phyloP scores from a whole-genome alignment of 1,140 invertebrate genomes.

The Hormaphis cornu region DNA sequence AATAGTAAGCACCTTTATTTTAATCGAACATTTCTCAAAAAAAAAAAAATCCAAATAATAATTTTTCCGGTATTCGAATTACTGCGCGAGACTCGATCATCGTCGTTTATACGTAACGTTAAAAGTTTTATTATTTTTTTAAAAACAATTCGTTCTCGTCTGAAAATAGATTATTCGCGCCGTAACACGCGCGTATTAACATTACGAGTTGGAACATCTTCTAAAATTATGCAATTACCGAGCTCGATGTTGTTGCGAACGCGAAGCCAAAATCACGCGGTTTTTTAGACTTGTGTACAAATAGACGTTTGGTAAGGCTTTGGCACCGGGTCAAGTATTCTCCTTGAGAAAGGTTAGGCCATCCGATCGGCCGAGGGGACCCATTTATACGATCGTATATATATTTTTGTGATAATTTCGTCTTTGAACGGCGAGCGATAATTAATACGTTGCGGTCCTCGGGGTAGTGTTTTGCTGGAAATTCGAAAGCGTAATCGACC shows the following conservation, averaged over 20 bases:
- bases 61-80: too few relatives aligned
- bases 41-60: too few relatives aligned
- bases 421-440: not conserved
- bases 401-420: too few relatives aligned
- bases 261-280: conserved; percentile 3
- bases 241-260: not conserved
- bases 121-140: too few relatives aligned
- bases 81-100: too few relatives aligned
- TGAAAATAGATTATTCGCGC: too few relatives aligned
- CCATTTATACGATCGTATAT: too few relatives aligned
- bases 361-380: conserved; percentile 14
- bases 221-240: not conserved
- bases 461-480: not conserved
- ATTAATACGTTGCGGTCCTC: not conserved
- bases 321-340: conserved; percentile 26
- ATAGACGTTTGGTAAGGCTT: not conserved
- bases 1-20: too few relatives aligned
- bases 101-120: too few relatives aligned
- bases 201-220: not conserved
- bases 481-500: not conserved
- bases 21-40: too few relatives aligned
- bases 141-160: too few relatives aligned
- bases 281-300: conserved; percentile 17
- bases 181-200: too few relatives aligned
- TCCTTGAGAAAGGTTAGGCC: conserved; percentile 30